Conservation (phyloP, 2,888 invertebrate species). For the Gymnocheta viridis region DNA sequence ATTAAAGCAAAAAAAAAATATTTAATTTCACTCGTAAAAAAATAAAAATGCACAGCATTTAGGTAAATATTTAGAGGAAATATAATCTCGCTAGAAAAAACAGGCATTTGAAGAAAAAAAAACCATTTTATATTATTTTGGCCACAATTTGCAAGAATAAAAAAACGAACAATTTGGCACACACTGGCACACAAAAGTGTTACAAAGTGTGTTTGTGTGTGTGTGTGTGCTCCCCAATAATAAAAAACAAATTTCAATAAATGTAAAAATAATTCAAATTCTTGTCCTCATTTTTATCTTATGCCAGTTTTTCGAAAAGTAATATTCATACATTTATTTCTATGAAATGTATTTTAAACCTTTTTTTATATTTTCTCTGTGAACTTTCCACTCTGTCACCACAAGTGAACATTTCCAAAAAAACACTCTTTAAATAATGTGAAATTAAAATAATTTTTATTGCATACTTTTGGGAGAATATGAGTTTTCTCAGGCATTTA, state of each 20-base stretch:
- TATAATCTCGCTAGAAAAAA: slow-evolving; percentile 29
- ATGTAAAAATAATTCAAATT: slow-evolving; percentile 43
- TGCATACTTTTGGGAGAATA: slow-evolving; percentile 31
- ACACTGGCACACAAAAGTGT: not conserved
- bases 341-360: not conserved
- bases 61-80: slow-evolving; percentile 52
- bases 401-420: not conserved
- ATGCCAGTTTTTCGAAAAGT: not conserved
- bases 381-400: not conserved
- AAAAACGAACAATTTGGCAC: not conserved
- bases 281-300: slow-evolving; percentile 27
- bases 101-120: slow-evolving; percentile 10
- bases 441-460: slow-evolving; percentile 3
- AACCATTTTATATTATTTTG: slow-evolving; percentile 48
- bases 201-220: not conserved
- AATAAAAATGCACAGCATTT: slow-evolving; percentile 30
- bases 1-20: slow-evolving; percentile 12
- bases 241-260: slow-evolving; percentile 38
- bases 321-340: slow-evolving; percentile 27
- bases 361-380: not conserved
- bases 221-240: not conserved
- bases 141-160: slow-evolving; percentile 46
- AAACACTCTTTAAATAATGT: not conserved
- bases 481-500: not conserved
- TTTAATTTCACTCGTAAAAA: slow-evolving; percentile 3